A percentile compares a stretch with the other conserved stretches of the same genome.
Conservation (phyloP, 2,888 invertebrate genomes). For the Ochropleura plecta region DNA sequence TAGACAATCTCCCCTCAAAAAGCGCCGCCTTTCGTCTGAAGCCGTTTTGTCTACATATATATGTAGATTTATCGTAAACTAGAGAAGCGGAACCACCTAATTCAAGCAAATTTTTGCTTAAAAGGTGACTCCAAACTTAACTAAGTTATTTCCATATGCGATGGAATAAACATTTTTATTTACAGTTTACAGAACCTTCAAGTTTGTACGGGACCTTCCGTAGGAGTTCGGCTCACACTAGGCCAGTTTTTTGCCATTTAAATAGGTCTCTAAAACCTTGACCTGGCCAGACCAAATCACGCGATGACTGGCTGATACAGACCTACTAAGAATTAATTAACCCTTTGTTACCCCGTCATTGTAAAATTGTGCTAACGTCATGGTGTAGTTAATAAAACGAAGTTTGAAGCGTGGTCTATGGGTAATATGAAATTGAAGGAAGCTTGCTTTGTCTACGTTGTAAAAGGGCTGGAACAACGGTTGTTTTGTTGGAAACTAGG, state of each 20-base stretch:
- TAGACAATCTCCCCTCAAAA: slow-evolving; percentile 27
- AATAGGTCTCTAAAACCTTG: slow-evolving; percentile 56
- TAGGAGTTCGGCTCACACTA: too few relatives aligned
- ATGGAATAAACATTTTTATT: too few relatives aligned
- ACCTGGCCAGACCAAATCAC: slow-evolving; percentile 58
- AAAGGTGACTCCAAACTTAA: too few relatives aligned
- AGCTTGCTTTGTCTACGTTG: slow-evolving; percentile 22
- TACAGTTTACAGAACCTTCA: too few relatives aligned
- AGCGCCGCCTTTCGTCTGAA: slow-evolving; percentile 41
- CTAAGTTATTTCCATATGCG: too few relatives aligned
- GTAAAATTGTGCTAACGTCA: slow-evolving; percentile 58
- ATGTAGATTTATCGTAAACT: too few relatives aligned
- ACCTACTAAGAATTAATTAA: slow-evolving; percentile 63
- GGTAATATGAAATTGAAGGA: slow-evolving; percentile 42
- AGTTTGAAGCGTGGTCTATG: slow-evolving; percentile 56
- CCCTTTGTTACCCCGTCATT: slow-evolving; percentile 59
- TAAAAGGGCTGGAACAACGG: slow-evolving; percentile 15
- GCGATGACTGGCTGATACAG: slow-evolving; percentile 57
- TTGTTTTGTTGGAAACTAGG: not conserved
- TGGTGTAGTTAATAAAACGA: slow-evolving; percentile 58
- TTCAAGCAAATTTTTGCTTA: too few relatives aligned
- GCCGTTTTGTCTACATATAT: too few relatives aligned
- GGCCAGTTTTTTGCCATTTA: slow-evolving; percentile 29
- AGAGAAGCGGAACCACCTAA: too few relatives aligned
- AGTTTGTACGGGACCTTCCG: too few relatives aligned